Evolutionary conservation across 2,888 invertebrate genomes (phyloP), one percentile per base, ranked within the genome.

Genomic region (Mythimna impura): DNA sequence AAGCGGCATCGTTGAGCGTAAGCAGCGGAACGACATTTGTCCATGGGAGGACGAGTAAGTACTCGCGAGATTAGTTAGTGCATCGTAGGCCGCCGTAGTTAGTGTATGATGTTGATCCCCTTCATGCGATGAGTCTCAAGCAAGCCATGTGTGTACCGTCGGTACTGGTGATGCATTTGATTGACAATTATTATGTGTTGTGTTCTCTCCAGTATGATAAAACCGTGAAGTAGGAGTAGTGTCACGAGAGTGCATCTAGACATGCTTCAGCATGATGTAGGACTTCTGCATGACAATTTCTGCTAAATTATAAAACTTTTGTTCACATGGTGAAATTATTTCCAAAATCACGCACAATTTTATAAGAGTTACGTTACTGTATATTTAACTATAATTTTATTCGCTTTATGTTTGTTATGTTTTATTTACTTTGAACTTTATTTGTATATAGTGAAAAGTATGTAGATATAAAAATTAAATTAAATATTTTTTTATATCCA

Each of bases 31-130:
- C 95, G 98, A 98, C 95, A 97, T 99, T 92, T 99, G 99, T 96
- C 99, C 99, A 74, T 99, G 99, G 99, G 99, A 99, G 97, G 98
- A 99, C 96, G 98, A 99, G 99, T 99, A 97, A 98, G 98, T 98
- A 94, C 87, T 88, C 85, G 87, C 85, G 88, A 84, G 81, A 84
- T 86, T 88, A 86, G 85, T 88, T 87, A 85, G 87, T 87, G 89
- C 88, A 86, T 87, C 86, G 82, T 75, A 73, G 76, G 63, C 71
- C 58, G 71, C 72, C 67, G 78, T 85, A 78, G 86, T 78, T 78
- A 70, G 78, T 81, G 81, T 73, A 73, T 79, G 74, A 74, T 81
- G 72, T 76, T 81, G 77, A 67, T 71, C 71, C 65, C 58, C 71
- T 62, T 80, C 22, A 55, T 69, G 52, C 70, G 55, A 80, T 64